Conservation (phyloP, 2,797 vertebrate genomes). For the Anomalospiza imberbis region DNA sequence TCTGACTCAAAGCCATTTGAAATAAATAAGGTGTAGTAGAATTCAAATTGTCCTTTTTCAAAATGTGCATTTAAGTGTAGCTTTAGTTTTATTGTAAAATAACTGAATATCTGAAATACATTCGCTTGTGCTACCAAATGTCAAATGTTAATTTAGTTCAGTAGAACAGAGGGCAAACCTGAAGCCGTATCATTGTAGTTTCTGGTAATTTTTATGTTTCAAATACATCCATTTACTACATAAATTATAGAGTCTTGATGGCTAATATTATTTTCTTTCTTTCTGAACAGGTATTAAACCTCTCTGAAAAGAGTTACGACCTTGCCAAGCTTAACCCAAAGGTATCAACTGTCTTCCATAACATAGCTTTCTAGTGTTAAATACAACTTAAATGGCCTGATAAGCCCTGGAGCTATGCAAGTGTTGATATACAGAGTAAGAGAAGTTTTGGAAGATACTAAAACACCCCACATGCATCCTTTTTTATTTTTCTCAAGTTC, state of each 20-base stretch:
- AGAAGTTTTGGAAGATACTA: not conserved
- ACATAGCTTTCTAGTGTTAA: not conserved
- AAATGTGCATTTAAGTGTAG: not conserved
- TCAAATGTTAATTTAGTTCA: not conserved
- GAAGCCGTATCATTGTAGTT: not conserved
- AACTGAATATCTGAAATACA: not conserved
- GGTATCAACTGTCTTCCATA: constrained; percentile 71
- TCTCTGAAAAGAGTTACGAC: constrained; percentile 92
- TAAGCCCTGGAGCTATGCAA: not conserved
- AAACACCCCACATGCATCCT: not conserved
- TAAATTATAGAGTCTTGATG: not conserved
- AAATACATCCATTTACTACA: not conserved
- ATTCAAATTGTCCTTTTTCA: not conserved
- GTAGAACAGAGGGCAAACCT: not conserved
- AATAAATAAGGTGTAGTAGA: not conserved
- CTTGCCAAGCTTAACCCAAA: constrained; percentile 93
- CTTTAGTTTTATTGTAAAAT: not conserved
- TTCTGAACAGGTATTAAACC: constrained; percentile 86
- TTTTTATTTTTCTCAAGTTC: not conserved
- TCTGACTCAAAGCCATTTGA: not conserved
- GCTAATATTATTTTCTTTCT: not conserved
- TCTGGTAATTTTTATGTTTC: not conserved
- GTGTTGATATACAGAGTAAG: not conserved
- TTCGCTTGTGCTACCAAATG: not conserved
- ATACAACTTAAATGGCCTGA: not conserved